A percentile compares a stretch with the other conserved stretches of the same genome.
phyloP scores from a whole-genome alignment of 2,888 invertebrate species.

The Cephalotes varians region DNA sequence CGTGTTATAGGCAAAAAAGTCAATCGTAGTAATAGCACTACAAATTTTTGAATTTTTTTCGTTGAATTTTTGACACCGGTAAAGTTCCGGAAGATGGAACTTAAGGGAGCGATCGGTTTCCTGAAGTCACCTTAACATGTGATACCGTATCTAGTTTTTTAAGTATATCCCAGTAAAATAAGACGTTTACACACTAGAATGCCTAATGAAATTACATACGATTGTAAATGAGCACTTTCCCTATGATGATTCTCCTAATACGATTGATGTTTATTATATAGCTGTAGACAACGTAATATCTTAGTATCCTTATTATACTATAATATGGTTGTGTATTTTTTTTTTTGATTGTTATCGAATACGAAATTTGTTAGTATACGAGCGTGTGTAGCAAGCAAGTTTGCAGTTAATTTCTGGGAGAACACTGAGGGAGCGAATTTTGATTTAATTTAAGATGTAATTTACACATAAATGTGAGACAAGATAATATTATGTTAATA shows the following conservation, averaged over 20 bases:
- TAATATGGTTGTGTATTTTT: conserved; percentile 8
- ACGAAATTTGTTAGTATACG: conserved; percentile 4
- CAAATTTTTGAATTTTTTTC: conserved; percentile 85
- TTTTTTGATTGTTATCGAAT: conserved; percentile 11
- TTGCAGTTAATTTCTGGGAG: neutral
- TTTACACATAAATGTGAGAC: neutral
- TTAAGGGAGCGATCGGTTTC: conserved; percentile 60
- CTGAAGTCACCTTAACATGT: conserved; percentile 79
- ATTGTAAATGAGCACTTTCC: conserved; percentile 65
- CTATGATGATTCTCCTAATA: conserved; percentile 63
- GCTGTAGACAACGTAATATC: conserved; percentile 23
- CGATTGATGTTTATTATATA: conserved; percentile 34
- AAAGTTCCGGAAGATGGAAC: conserved; percentile 55
- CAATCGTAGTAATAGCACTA: conserved; percentile 88
- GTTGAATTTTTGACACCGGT: conserved; percentile 58
- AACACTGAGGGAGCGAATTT: conserved; percentile 6
- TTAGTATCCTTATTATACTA: conserved; percentile 13
- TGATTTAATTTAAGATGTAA: neutral
- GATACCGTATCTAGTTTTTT: conserved; percentile 80
- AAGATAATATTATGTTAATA: conserved; percentile 7
- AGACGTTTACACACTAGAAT: conserved; percentile 59
- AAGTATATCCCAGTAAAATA: conserved; percentile 63
- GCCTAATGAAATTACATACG: conserved; percentile 77
- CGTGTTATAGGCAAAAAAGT: conserved; percentile 88
- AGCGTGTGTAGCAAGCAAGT: neutral